Percentiles rank a stretch among this genome's conserved stretches.
These are phyloP conservation scores for Pogonocichla stellata DNA, from an alignment of 2,113 vertebrate genomes.

Conservation along the genomic window DNA sequence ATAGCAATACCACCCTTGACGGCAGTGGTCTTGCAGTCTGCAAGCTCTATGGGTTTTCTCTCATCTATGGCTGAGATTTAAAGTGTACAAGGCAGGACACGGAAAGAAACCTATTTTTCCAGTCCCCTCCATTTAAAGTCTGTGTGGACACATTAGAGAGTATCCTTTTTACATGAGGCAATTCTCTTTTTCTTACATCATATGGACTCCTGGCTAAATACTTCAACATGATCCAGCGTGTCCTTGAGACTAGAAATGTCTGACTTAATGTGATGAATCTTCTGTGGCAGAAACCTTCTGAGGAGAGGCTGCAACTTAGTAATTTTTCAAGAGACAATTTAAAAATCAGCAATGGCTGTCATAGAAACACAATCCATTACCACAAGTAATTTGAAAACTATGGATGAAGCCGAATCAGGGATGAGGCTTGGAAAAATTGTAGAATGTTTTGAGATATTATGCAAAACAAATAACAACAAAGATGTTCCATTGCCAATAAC, in stretches of 20 bases:
- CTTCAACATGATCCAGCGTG: not conserved
- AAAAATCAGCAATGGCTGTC: not conserved
- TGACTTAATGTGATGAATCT: not conserved
- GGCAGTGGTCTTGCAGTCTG: not conserved
- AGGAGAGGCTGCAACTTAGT: not conserved
- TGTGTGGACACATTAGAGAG: not conserved
- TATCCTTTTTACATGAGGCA: not conserved
- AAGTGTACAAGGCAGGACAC: not conserved
- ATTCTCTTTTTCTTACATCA: not conserved
- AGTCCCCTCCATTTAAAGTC: not conserved
- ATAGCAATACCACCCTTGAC: not conserved
- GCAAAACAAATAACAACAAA: not conserved
- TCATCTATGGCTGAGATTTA: not conserved
- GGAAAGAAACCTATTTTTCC: not conserved
- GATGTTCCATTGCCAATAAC: not conserved
- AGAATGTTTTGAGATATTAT: not conserved
- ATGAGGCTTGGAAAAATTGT: not conserved
- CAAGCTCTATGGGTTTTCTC: not conserved
- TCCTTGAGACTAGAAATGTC: not conserved
- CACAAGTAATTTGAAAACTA: not conserved
- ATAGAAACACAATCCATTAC: not conserved
- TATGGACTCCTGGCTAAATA: not conserved
- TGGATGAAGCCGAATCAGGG: not conserved
- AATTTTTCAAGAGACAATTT: not conserved
- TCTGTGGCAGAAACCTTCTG: not conserved